These are phyloP conservation scores for Myotis yumanensis DNA, from an alignment of 2,113 vertebrate genomes.

Conservation along the genomic window DNA sequence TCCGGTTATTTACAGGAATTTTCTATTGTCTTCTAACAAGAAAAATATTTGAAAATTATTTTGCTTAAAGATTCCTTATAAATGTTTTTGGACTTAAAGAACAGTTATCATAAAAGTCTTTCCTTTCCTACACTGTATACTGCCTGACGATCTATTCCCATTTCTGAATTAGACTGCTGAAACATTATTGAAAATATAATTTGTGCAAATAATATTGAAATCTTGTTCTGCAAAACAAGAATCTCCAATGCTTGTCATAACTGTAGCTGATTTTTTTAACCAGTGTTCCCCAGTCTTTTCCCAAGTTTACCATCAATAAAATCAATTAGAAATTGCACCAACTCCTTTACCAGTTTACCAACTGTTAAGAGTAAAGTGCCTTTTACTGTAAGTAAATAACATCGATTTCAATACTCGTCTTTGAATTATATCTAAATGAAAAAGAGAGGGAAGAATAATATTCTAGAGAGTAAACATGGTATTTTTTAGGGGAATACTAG, in stretches of 20 bases:
- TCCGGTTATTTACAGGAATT: background rate
- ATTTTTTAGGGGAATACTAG: constrained; percentile 10
- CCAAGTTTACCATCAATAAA: constrained; percentile 58
- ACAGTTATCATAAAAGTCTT: constrained; percentile 31
- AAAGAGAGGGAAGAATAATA: background rate
- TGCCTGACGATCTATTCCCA: background rate
- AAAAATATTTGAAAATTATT: background rate
- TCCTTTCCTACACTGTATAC: background rate
- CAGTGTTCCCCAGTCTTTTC: background rate
- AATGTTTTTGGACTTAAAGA: background rate
- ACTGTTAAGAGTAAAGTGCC: constrained; percentile 34
- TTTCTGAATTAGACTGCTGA: constrained; percentile 46
- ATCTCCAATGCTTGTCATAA: constrained; percentile 55
- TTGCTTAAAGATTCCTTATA: background rate
- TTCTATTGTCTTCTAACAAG: background rate
- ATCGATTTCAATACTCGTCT: background rate
- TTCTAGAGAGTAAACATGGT: background rate
- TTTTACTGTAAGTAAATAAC: constrained; percentile 51
- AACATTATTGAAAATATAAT: constrained; percentile 54
- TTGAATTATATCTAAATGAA: constrained; percentile 9
- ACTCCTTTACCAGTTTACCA: constrained; percentile 56
- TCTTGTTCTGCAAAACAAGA: constrained; percentile 77
- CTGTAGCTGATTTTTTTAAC: constrained; percentile 69
- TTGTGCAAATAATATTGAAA: constrained; percentile 63
- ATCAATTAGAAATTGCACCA: constrained; percentile 74